phyloP scores from a whole-genome alignment of 2,113 vertebrate species.

The Neogobius melanostomus region DNA sequence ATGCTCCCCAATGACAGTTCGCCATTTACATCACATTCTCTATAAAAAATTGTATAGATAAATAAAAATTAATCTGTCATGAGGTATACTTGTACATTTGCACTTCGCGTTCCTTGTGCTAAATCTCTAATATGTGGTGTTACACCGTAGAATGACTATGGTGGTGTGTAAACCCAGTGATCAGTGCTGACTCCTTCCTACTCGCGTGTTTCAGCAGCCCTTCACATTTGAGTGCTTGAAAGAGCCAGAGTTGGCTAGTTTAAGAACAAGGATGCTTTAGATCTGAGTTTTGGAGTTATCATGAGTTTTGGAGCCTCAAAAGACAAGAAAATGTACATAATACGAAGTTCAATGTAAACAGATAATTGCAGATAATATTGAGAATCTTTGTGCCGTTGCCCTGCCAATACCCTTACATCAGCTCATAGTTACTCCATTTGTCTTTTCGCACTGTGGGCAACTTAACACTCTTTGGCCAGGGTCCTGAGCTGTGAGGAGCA shows the following conservation, averaged over 20 bases:
- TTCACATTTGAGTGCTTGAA: slow-evolving; percentile 50
- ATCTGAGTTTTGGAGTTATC: slow-evolving; percentile 1
- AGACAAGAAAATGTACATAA: slow-evolving; percentile 38
- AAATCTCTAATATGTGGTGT: slow-evolving; percentile 36
- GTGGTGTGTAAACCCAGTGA: slow-evolving; percentile 59
- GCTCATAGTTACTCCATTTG: slow-evolving; percentile 73
- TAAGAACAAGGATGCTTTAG: slow-evolving; percentile 35
- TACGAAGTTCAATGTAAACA: slow-evolving; percentile 39
- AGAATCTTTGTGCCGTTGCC: slow-evolving; percentile 48
- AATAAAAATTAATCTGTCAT: slow-evolving; percentile 37
- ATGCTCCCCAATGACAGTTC: slow-evolving; percentile 7
- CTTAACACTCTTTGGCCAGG: slow-evolving; percentile 58
- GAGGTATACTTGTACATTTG: slow-evolving; percentile 35
- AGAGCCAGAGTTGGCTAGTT: slow-evolving; percentile 51
- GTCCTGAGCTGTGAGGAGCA: slow-evolving; percentile 74
- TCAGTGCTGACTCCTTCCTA: slow-evolving; percentile 36
- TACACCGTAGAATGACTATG: slow-evolving; percentile 51
- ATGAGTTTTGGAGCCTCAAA: slow-evolving; percentile 38
- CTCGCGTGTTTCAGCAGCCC: slow-evolving; percentile 57
- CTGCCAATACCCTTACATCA: slow-evolving; percentile 67
- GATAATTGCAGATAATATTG: slow-evolving; percentile 51
- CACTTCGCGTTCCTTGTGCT: slow-evolving; percentile 26
- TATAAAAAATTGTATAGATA: slow-evolving; percentile 6
- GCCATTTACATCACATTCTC: slow-evolving; percentile 60
- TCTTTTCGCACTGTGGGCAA: slow-evolving; percentile 67